Evolutionary conservation across 2,888 invertebrate species (phyloP), one percentile per base, ranked within the genome.

Genomic region (Tyria jacobaeae): DNA sequence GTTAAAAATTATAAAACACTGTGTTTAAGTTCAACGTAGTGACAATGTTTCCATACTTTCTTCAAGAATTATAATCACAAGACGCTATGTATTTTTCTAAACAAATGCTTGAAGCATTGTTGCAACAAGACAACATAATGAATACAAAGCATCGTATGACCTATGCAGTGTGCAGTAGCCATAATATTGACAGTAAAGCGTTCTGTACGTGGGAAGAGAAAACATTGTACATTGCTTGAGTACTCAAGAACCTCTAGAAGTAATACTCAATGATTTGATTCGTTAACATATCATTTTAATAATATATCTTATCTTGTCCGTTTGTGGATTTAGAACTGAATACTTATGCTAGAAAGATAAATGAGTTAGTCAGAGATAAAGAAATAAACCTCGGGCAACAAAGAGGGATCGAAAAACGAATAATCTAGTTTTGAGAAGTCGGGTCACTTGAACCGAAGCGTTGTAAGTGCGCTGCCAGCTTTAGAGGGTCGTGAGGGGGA

Each of bases 181-280:
- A 78, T 71, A 82, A 76, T 78, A 78, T 83, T 83, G 78, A 81
- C 75, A 76, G 72, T 80, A 70, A 69, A 64, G 62, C 64, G 52
- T 66, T 63, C 58, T 58, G 60, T 60, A 67, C 75, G 82, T 82
- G 81, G 82, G 81, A 77, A 80, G 78, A 56, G 52, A 78, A 70
- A 71, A 79, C 71, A 70, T 67, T 69, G 51, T 60, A 75, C 66
- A 64, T 65, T 71, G 62, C 64, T 66, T 60, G 71, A 66, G 62
- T 57, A 65, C 73, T 76, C 68, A 63, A 80, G 74, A 73, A 62
- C 62, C 69, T 68, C 75, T 9, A 35, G 47, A 59, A 37, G 64
- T 60, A 57, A 67, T 63, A 63, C 61, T 63, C n/a, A 50, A 68
- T 60, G 50, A 68, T 73, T 75, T 64, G 64, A 66, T 63, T 62